Conservation (phyloP, 2,888 invertebrate species). For the Zonitis immaculata region DNA sequence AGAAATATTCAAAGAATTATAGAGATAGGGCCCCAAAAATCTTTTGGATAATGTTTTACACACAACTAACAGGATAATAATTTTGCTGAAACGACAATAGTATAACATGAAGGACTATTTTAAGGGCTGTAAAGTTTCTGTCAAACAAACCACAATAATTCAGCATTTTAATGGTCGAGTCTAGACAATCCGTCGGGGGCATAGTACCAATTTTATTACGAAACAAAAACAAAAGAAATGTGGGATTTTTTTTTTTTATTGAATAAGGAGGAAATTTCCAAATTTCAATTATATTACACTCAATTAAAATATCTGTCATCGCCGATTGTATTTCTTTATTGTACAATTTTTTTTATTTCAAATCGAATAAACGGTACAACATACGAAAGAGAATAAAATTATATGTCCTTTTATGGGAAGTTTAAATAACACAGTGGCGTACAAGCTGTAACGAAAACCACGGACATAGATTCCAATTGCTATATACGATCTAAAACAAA, state of each 20-base stretch:
- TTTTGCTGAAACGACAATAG: background rate
- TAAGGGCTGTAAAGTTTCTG: slow-evolving; percentile 23
- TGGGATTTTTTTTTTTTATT: too few relatives aligned
- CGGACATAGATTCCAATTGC: slow-evolving; percentile 45
- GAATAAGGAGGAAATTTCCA: too few relatives aligned
- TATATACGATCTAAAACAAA: too few relatives aligned
- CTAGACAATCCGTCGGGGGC: slow-evolving; percentile 22
- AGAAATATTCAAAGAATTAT: background rate
- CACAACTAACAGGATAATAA: background rate
- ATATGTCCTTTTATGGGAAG: slow-evolving; percentile 40
- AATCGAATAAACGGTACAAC: too few relatives aligned
- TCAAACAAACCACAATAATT: slow-evolving; percentile 46
- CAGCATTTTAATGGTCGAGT: slow-evolving; percentile 37
- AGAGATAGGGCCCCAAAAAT: too few relatives aligned
- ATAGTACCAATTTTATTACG: too few relatives aligned
- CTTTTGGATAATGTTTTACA: too few relatives aligned
- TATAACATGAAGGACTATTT: background rate
- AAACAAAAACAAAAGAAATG: too few relatives aligned
- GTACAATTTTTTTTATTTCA: too few relatives aligned
- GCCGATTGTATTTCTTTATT: slow-evolving; percentile 23
- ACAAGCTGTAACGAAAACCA: slow-evolving; percentile 43
- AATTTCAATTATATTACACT: too few relatives aligned
- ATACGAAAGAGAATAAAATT: slow-evolving; percentile 42
- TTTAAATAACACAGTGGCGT: slow-evolving; percentile 45
- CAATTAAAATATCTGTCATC: slow-evolving; percentile 19